Base-by-base conservation (phyloP, 2,888 invertebrate species). In the Orthosia gothica region DNA sequence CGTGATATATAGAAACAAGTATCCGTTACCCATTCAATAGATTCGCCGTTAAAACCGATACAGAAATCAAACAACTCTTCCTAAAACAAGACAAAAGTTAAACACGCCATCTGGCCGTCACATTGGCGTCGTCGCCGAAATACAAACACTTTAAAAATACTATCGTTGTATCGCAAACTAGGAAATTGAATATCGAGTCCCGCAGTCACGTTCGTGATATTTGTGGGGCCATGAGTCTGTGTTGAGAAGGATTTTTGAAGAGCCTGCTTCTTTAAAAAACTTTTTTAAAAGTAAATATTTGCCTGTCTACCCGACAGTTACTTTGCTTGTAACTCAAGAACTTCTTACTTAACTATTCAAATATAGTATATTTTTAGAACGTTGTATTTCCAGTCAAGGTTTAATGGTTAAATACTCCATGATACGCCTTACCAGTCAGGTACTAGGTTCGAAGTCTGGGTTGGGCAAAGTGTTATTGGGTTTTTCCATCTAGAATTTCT, bases 171-270 rank as follows among this genome's bases (percentile, higher is more conserved):
- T 85, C 89, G 80, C 74, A 82, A 81, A 85, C 86, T 81, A 85
- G 88, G 86, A 89, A 89, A 89, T 89, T 89, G 90, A 89, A 89
- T 89, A 87, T 83, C 80, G 84, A 63, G 59, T 76, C 75, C 59
- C 65, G 74, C 59, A 84, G 86, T 87, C 88, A 88, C 88, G 87
- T 86, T 73, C 76, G 20, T 70, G 74, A 79, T 84, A 71, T 70
- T 57, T 76, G 59, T 61, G 47, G 0, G 18, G 47, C 84, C 70
- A 70, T 58, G 66, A 23, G 32, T 32, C 76, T 49, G 23, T 50
- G 15, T 12, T 64, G 20, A 18, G 16, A 0, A 15, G 50, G 55
- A 67, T 13, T 55, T 54, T 47, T n/a, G 45, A 47, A 4, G 18
- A 55, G 23, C 3, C 11, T 32, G 12, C 16, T 20, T 20, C 15